Evolutionary conservation across 2,888 invertebrate species (phyloP).

Genomic region (Crocallis elinguaria): DNA sequence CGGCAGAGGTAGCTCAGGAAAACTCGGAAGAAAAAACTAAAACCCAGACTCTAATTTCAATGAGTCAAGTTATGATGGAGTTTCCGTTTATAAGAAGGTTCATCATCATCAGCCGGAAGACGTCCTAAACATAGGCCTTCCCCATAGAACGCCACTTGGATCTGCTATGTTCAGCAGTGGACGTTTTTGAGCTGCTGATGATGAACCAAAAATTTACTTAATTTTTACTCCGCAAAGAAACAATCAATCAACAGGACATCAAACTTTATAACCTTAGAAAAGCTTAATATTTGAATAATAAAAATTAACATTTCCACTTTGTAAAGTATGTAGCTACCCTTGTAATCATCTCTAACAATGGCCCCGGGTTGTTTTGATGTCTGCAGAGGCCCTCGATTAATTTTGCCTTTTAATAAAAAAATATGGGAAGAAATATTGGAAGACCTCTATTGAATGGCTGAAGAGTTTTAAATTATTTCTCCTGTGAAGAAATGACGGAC

Average conservation of each 20-base stretch:
- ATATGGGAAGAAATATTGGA: constrained; percentile 57
- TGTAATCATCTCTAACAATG: constrained; percentile 79
- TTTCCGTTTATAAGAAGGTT: too few relatives aligned
- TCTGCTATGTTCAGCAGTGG: too few relatives aligned
- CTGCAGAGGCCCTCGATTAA: constrained; percentile 77
- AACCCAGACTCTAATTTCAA: too few relatives aligned
- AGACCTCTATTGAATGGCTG: constrained; percentile 44
- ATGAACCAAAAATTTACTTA: too few relatives aligned
- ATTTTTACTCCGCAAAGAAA: too few relatives aligned
- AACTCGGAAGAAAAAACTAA: too few relatives aligned
- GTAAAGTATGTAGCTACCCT: constrained; percentile 63
- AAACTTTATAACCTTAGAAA: constrained; percentile 42
- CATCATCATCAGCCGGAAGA: too few relatives aligned
- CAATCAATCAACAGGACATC: constrained; percentile 19
- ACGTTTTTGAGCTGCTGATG: too few relatives aligned
- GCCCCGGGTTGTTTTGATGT: constrained; percentile 77
- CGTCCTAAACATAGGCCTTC: too few relatives aligned
- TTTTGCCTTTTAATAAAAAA: constrained; percentile 72
- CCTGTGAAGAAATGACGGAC: constrained; percentile 16
- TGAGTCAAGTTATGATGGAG: too few relatives aligned
- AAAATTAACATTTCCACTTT: constrained; percentile 79
- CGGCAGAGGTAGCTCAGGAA: too few relatives aligned
- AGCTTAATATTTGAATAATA: constrained; percentile 71
- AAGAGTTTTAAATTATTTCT: constrained; percentile 34
- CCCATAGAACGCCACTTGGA: too few relatives aligned